A percentile compares a stretch with the other conserved stretches of the same genome.
Conservation (phyloP, 2,888 invertebrate species). For the Cheilosia variabilis region DNA sequence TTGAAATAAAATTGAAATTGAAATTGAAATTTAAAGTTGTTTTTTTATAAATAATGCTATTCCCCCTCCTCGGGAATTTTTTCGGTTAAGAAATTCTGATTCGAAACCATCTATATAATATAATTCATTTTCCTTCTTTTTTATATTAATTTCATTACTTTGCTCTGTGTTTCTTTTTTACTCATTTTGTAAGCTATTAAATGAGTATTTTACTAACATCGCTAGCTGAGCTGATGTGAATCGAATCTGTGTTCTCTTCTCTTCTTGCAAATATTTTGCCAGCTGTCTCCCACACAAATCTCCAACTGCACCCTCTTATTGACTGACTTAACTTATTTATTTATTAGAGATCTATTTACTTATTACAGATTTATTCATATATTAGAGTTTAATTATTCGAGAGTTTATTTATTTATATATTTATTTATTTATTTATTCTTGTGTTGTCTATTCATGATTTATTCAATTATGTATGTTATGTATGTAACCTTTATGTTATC, state of each 20-base stretch:
- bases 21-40: constrained; percentile 22
- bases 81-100: constrained; percentile 3
- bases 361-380: no score
- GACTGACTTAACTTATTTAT: no score
- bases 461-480: no score
- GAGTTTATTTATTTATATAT: no score
- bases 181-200: background rate
- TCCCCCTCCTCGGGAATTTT: constrained; percentile 19
- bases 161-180: background rate
- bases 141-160: background rate
- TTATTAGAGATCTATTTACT: no score
- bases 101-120: background rate
- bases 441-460: no score
- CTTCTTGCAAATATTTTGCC: constrained; percentile 6
- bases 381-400: no score
- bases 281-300: constrained; percentile 12
- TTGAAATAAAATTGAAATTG: no score
- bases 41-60: constrained; percentile 36
- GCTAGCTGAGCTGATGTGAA: background rate
- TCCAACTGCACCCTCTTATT: constrained; percentile 20
- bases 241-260: background rate
- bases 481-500: no score
- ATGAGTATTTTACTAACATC: background rate
- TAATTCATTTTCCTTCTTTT: background rate
- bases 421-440: no score